Evolutionary conservation across 2,888 invertebrate species (phyloP).

Genomic region (Caenorhabditis imperialis): DNA sequence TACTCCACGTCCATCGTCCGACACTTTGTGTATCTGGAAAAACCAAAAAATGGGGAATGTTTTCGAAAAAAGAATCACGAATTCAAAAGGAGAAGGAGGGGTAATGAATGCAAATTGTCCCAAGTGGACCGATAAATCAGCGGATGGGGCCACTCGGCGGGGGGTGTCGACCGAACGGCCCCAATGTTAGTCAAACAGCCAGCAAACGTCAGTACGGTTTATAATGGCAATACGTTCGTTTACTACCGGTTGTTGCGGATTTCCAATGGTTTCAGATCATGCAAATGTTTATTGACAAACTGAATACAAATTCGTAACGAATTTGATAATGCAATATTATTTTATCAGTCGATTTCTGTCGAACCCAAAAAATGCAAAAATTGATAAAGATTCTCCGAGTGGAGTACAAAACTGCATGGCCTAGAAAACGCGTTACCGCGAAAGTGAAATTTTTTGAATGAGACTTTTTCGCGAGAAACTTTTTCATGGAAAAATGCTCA

Average conservation of each 20-base stretch:
- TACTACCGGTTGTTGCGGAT: too few species aligned
- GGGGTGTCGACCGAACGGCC: conserved; percentile 19
- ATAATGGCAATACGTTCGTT: too few species aligned
- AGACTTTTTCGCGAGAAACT: too few species aligned
- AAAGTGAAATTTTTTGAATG: neutral
- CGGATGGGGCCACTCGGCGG: conserved; percentile 29
- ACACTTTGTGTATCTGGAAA: conserved; percentile 7
- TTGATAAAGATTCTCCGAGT: conserved; percentile 8
- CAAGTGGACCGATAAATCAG: conserved; percentile 45
- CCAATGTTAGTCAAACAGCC: conserved; percentile 33
- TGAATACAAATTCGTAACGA: too few species aligned
- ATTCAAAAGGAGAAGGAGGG: conserved; percentile 1
- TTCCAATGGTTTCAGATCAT: too few species aligned
- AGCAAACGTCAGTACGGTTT: too few species aligned
- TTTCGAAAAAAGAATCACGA: neutral
- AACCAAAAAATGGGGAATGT: neutral
- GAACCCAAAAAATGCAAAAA: too few species aligned
- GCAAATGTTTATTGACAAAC: too few species aligned
- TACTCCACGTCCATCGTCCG: conserved; percentile 16
- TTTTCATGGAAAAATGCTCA: too few species aligned
- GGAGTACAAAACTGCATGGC: conserved; percentile 19
- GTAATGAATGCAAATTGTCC: conserved; percentile 28
- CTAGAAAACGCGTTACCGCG: conserved; percentile 16
- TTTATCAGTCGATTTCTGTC: too few species aligned
- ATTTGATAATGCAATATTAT: too few species aligned